Evolutionary conservation across 2,113 vertebrate genomes (phyloP).

Genomic region (Isichthys henryi): DNA sequence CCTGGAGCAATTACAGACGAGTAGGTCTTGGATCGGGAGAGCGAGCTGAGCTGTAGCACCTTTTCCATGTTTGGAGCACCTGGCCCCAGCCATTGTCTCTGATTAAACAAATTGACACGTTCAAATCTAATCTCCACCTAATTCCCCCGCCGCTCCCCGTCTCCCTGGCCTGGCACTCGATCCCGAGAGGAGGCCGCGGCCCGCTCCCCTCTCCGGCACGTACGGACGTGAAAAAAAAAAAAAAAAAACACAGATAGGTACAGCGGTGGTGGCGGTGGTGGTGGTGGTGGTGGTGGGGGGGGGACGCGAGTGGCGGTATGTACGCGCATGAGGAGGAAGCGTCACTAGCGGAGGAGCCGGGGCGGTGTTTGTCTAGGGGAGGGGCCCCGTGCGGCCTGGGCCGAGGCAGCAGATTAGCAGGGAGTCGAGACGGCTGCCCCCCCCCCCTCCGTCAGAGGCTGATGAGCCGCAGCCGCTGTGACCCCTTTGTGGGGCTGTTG

Average conservation of each 20-base stretch:
- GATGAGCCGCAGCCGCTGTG: constrained; percentile 68
- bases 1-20: constrained; percentile 18
- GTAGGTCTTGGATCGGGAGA: not conserved
- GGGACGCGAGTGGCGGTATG: not conserved
- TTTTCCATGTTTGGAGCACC: not conserved
- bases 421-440: constrained; percentile 48
- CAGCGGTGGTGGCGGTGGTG: too few species aligned
- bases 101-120: constrained; percentile 9
- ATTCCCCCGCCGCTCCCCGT: not conserved
- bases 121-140: not conserved
- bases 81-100: not conserved
- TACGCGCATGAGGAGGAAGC: not conserved
- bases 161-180: not conserved
- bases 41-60: not conserved
- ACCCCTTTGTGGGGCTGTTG: constrained; percentile 65
- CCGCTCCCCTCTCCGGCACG: not conserved
- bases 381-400: not conserved
- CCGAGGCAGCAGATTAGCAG: constrained; percentile 63
- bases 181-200: not conserved
- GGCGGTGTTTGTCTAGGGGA: not conserved
- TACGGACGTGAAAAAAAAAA: not conserved
- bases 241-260: too few species aligned
- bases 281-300: too few species aligned
- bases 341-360: not conserved
- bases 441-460: constrained; percentile 59